Conservation (phyloP, 1,140 invertebrate genomes). For the Mactra quadrangularis region DNA sequence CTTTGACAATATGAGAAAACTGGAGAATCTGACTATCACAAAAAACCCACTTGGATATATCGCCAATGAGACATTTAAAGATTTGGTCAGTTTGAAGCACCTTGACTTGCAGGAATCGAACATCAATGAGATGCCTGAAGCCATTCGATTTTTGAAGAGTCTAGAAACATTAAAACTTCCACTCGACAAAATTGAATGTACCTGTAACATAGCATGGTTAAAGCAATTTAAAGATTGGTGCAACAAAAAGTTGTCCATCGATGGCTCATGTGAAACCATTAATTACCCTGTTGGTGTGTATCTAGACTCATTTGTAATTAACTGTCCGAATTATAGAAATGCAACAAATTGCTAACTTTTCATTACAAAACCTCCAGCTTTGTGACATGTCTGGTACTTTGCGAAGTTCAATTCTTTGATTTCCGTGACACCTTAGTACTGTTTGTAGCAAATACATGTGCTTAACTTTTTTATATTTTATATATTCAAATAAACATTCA, state of each 20-base stretch:
- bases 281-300: conserved; percentile 11
- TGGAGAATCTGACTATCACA: conserved; percentile 22
- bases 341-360: not conserved
- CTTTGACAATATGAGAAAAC: conserved; percentile 37
- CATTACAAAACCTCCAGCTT: too few relatives aligned
- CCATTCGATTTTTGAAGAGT: conserved; percentile 31
- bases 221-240: conserved; percentile 46
- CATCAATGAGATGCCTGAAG: conserved; percentile 42
- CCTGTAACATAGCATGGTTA: conserved; percentile 53
- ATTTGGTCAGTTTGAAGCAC: conserved; percentile 8
- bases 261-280: conserved; percentile 57
- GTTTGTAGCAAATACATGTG: too few relatives aligned
- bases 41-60: conserved; percentile 50
- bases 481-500: too few relatives aligned
- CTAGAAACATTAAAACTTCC: conserved; percentile 31
- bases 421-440: too few relatives aligned
- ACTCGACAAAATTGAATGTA: conserved; percentile 44
- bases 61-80: conserved; percentile 54
- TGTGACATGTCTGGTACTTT: too few relatives aligned
- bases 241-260: conserved; percentile 21
- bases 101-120: conserved; percentile 44
- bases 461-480: too few relatives aligned
- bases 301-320: conserved; percentile 3
- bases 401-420: too few relatives aligned
- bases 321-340: conserved; percentile 45